phyloP scores from a whole-genome alignment of 1,140 invertebrate species.

The Holcopasites calliopsidis region DNA sequence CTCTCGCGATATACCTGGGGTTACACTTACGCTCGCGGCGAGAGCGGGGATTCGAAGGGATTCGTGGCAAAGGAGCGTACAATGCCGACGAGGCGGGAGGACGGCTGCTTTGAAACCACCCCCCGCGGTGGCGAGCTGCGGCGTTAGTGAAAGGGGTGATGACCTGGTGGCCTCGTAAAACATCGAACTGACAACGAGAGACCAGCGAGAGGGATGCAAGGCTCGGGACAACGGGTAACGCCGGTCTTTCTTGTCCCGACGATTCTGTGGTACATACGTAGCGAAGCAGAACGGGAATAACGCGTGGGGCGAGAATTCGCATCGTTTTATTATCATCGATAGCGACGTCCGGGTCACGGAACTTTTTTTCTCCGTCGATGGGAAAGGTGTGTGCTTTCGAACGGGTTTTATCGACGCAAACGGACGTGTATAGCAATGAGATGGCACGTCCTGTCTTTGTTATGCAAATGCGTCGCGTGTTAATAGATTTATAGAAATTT shows the following conservation, averaged over 20 bases:
- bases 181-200: constrained; percentile 42
- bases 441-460: neutral
- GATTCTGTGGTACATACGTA: too few species aligned
- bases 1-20: constrained; percentile 18
- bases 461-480: neutral
- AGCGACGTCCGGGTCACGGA: too few species aligned
- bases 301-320: neutral
- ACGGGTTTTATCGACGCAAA: neutral
- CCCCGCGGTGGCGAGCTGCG: constrained; percentile 7
- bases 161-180: constrained; percentile 47
- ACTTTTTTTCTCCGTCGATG: too few species aligned
- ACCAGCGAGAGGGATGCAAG: neutral
- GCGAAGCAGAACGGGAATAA: neutral
- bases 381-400: neutral
- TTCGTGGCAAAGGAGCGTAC: constrained; percentile 28
- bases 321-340: constrained; percentile 15
- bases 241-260: neutral
- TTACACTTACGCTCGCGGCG: constrained; percentile 43
- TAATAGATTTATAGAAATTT: constrained; percentile 37
- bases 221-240: neutral
- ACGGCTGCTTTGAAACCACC: too few species aligned
- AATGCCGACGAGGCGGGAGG: constrained; percentile 39
- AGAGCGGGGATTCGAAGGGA: constrained; percentile 33
- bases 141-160: neutral
- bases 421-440: neutral